phyloP scores from a whole-genome alignment of 2,888 invertebrate genomes.

The Caenorhabditis afra region DNA sequence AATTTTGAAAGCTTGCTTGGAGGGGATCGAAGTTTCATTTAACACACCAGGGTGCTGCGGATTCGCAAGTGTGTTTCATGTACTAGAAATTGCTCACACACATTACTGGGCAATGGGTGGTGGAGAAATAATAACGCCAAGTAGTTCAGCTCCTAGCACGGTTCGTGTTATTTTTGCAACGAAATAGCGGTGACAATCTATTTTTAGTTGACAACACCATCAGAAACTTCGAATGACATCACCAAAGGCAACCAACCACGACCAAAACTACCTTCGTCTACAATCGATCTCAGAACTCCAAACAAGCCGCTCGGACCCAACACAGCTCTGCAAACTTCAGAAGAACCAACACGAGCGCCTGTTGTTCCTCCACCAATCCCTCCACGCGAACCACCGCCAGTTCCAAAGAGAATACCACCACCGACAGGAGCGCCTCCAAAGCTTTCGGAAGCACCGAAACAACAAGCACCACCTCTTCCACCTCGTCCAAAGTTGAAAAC shows the following conservation, averaged over 20 bases:
- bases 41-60: conserved; percentile 90
- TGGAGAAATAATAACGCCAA: conserved; percentile 52
- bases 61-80: conserved; percentile 94
- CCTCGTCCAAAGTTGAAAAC: conserved; percentile 56
- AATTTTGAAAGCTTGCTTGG: conserved; percentile 90
- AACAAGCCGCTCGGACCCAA: conserved; percentile 62
- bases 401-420: conserved; percentile 46
- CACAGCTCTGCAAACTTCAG: neutral
- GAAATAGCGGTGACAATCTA: neutral
- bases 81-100: conserved; percentile 98
- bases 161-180: conserved; percentile 36
- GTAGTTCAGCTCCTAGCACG: conserved; percentile 62
- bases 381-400: conserved; percentile 38
- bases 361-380: conserved; percentile 61
- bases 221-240: conserved; percentile 25
- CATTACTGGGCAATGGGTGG: conserved; percentile 87
- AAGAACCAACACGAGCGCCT: conserved; percentile 9
- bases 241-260: conserved; percentile 17
- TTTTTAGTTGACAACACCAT: conserved; percentile 53
- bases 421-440: conserved; percentile 52
- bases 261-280: conserved; percentile 66
- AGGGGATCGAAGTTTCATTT: conserved; percentile 87
- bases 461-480: conserved; percentile 60
- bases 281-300: conserved; percentile 66
- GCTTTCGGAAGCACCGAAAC: conserved; percentile 12